These are phyloP conservation scores for Zapus hudsonius DNA, from an alignment of 2,113 vertebrate genomes.

Conservation along the genomic window DNA sequence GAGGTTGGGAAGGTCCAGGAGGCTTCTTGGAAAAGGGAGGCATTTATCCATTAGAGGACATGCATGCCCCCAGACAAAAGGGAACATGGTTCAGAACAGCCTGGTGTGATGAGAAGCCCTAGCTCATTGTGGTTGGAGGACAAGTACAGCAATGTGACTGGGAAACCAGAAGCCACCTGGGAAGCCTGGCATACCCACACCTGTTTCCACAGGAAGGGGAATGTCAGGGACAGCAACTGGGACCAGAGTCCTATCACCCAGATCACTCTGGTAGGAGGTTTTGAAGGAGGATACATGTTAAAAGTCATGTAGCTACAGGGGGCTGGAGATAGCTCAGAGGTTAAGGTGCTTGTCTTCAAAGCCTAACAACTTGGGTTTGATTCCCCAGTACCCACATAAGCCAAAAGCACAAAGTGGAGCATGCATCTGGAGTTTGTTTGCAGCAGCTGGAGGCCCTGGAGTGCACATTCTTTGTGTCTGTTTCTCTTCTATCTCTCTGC, in stretches of 20 bases:
- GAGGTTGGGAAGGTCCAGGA: background rate
- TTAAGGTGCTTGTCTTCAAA: no score
- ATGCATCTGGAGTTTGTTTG: no score
- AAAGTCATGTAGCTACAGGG: background rate
- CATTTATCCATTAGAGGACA: background rate
- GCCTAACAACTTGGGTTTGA: no score
- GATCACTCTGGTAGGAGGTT: background rate
- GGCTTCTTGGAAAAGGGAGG: background rate
- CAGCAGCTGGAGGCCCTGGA: no score
- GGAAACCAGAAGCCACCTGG: background rate
- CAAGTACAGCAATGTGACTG: fast-evolving
- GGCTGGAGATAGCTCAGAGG: no score
- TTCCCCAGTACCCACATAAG: no score
- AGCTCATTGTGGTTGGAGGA: background rate
- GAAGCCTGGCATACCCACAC: background rate
- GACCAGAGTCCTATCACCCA: background rate
- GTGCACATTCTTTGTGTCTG: no score
- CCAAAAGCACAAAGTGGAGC: no score
- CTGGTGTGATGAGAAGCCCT: fast-evolving
- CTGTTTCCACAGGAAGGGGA: background rate
- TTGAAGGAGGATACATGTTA: background rate
- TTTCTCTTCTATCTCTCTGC: no score
- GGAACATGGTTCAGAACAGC: background rate
- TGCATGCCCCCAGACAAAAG: background rate
- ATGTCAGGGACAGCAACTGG: background rate